Base-by-base conservation (phyloP, 92 coral and sea anemone species). In the Parazoanthus swiftii region DNA sequence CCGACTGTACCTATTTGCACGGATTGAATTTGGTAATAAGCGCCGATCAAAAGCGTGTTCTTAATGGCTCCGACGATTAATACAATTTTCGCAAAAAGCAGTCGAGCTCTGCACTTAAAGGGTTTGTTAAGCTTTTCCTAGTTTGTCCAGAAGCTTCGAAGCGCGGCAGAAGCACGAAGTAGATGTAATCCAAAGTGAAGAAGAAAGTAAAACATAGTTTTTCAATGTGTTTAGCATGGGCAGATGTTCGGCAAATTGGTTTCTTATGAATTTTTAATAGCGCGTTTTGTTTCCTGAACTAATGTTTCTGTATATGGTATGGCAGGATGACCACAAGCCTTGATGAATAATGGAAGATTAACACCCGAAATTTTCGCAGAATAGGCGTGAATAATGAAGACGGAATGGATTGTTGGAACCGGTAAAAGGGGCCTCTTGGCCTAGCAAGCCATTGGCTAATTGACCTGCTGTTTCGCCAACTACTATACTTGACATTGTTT, bases 241-340 rank as follows among this genome's bases (percentile, higher is more conserved):
- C 87, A 84, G 77, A 46, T 71, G 79, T 68, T 84, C 13, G 15
- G 43, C 37, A 74, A 51, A 71, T 84, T 46, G 87, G n/a, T 68
- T 83, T 65, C 23, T 68, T 39, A 68, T 84, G 87, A 84, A 84
- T 84, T 10, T 44, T 84, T 84, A 84, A 71, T 26, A 8, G 26
- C 38, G 29, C 11, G 56, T 84, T 84, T 71, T 84, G 87, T 84
- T 71, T 84, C 51, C 36, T 23, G 77, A 44, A 67, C 6, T 21
- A 44, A 80, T 80, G 46, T 33, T 56, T 54, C 72, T 80, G 71
- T 80, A 58, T 80, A 80, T 56, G 72, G 72, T 18, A 56, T 54
- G 85, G n/a, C 33, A 15, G 48, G 42, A 4, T 50, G 56, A 84
- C 87, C 68, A 20, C 87, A 84, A 84, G 25, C 26, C 26, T 21